A percentile compares a stretch with the other conserved stretches of the same genome.
phyloP scores from a whole-genome alignment of 2,888 invertebrate genomes.

The Pasiphila rectangulata region DNA sequence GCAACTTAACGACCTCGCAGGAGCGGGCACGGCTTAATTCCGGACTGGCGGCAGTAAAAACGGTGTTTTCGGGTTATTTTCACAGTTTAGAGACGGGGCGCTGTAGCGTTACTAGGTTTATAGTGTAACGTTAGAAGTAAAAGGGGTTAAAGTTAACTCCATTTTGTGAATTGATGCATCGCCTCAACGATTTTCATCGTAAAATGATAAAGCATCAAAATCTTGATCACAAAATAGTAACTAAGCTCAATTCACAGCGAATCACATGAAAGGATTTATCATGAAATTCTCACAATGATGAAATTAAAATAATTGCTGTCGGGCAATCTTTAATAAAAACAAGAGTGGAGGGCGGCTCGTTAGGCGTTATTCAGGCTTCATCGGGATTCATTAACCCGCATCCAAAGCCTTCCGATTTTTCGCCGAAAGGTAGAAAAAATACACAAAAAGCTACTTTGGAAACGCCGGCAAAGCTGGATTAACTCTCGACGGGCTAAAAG shows the following conservation, averaged over 20 bases:
- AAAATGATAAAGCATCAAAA: too few species aligned
- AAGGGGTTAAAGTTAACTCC: too few species aligned
- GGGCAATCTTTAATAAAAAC: too few species aligned
- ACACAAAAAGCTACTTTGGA: constrained; percentile 18
- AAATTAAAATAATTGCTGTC: too few species aligned
- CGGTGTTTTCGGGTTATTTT: constrained; percentile 7
- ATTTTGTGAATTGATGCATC: too few species aligned
- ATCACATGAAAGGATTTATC: too few species aligned
- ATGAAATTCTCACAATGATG: too few species aligned
- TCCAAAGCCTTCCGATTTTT: constrained; percentile 14
- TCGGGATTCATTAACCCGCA: constrained; percentile 24
- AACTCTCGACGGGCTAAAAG: constrained; percentile 10
- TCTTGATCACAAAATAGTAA: too few species aligned
- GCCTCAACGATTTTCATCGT: too few species aligned
- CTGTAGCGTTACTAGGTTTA: too few species aligned
- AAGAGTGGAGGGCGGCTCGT: constrained; percentile 9
- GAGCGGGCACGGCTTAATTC: constrained; percentile 16
- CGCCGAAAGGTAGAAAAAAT: constrained; percentile 25
- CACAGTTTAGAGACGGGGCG: constrained; percentile 3
- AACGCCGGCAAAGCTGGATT: constrained; percentile 28
- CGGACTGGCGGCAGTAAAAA: constrained; percentile 9
- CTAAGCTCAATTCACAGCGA: not conserved
- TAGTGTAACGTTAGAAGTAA: too few species aligned
- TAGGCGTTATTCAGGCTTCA: constrained; percentile 12
- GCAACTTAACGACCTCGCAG: constrained; percentile 15